These are phyloP conservation scores for Temnothorax curvispinosus DNA, from an alignment of 1,140 invertebrate genomes.

Conservation along the genomic window DNA sequence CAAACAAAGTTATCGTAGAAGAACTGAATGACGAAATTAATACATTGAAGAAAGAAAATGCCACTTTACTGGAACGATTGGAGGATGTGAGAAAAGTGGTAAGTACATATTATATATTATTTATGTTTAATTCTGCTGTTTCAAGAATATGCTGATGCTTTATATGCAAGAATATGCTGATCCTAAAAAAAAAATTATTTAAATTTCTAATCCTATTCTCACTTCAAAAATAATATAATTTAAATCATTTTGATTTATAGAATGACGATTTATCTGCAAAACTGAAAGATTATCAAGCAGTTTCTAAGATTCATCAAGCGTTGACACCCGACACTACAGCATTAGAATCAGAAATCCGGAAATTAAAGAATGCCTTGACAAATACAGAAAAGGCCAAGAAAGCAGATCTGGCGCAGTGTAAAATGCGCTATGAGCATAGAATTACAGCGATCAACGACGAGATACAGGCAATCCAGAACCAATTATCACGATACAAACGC, in stretches of 20 bases:
- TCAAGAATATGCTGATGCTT: too few relatives aligned
- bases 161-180: too few relatives aligned
- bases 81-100: slow-evolving; percentile 84
- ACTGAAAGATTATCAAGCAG: slow-evolving; percentile 94
- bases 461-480: slow-evolving; percentile 93
- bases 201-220: neutral
- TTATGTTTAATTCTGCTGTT: too few relatives aligned
- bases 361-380: slow-evolving; percentile 90
- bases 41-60: slow-evolving; percentile 90
- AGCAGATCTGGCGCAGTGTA: slow-evolving; percentile 93
- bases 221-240: slow-evolving; percentile 7
- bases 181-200: neutral
- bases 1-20: slow-evolving; percentile 83
- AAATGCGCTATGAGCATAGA: slow-evolving; percentile 95
- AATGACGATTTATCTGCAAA: slow-evolving; percentile 93
- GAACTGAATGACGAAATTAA: slow-evolving; percentile 92
- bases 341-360: slow-evolving; percentile 91
- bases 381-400: slow-evolving; percentile 93
- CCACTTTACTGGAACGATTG: slow-evolving; percentile 90
- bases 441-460: slow-evolving; percentile 94
- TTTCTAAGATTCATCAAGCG: slow-evolving; percentile 92
- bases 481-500: slow-evolving; percentile 92
- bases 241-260: slow-evolving; percentile 81
- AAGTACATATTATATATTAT: slow-evolving; percentile 26
- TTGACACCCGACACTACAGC: slow-evolving; percentile 91